Evolutionary conservation across 2,113 vertebrate genomes (phyloP), one percentile per base, ranked within the genome.

Genomic region (Lethenteron reissneri): DNA sequence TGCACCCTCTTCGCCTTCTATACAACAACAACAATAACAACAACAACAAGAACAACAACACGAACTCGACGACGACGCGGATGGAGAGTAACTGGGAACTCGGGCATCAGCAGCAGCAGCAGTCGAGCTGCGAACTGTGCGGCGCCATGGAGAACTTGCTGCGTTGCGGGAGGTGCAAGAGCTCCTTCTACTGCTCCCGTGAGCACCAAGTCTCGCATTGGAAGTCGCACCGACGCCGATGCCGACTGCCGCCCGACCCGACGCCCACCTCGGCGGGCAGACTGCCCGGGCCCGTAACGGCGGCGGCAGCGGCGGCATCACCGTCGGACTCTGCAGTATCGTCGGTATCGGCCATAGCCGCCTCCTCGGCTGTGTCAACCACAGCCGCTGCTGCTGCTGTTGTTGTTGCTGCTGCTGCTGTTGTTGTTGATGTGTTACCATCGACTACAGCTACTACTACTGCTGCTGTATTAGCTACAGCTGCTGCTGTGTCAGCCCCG

Each of bases 91-190:
- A 41, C 41, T 41, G 4, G 41, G 41, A 41, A 1, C 41, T 41
- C 41, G 41, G 41, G 41, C 17, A 19, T 19, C 25, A 41, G 25
- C 25, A 86, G 73, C 77, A 81, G 58, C 83, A 86, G 56, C 80
- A 78, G 59, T 88, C 88, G 81, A 88, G 84, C 77, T 94, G 90
- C 79, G 88, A 91, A 81, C 84, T 92, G 76, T 94, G 90, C 79
- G 90, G 90, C 75, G 88, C 89, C 80, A 91, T 92, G 87, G 90
- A 95, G 82, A 89, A 92, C 78, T 84, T 95, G 70, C 82, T 94
- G 62, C 90, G 87, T 71, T 94, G 90, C 57, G 85, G 85, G 12
- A 83, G 90, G 74, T 95, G 90, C 79, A 85, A 88, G 72, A 89
- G 77, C 78, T 92, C 89, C n/a, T 95, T 90, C 78, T 95, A 95